Conservation (phyloP, 1,140 invertebrate species). For the Heliconius eleuchia region DNA sequence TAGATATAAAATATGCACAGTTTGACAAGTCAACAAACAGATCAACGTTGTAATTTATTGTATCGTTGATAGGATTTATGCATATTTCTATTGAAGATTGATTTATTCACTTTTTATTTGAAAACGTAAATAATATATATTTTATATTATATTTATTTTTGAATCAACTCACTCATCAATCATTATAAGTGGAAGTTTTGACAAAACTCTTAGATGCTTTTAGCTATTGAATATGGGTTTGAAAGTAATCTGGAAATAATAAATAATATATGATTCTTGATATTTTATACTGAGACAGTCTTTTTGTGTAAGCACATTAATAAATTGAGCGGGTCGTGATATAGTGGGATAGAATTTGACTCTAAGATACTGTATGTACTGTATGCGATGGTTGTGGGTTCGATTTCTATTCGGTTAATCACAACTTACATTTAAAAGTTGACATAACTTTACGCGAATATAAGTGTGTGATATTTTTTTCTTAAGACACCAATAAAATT, state of each 20-base stretch:
- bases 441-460: no score
- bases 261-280: neutral
- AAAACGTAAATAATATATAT: neutral
- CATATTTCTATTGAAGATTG: conserved; percentile 14
- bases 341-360: no score
- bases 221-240: conserved; percentile 26
- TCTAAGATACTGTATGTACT: no score
- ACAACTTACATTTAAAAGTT: no score
- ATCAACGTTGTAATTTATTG: conserved; percentile 15
- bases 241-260: conserved; percentile 10
- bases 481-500: no score
- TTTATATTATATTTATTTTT: conserved; percentile 27
- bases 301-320: neutral
- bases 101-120: conserved; percentile 17
- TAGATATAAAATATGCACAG: conserved; percentile 18
- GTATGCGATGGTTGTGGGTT: no score
- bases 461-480: no score
- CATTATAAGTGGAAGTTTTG: conserved; percentile 16
- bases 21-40: conserved; percentile 21
- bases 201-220: conserved; percentile 30
- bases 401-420: no score
- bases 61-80: conserved; percentile 22
- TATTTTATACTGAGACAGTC: neutral
- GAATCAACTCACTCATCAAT: conserved; percentile 27
- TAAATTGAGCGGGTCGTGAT: neutral